Evolutionary conservation across 2,888 invertebrate genomes (phyloP).

Genomic region (Peribatodes rhomboidaria): DNA sequence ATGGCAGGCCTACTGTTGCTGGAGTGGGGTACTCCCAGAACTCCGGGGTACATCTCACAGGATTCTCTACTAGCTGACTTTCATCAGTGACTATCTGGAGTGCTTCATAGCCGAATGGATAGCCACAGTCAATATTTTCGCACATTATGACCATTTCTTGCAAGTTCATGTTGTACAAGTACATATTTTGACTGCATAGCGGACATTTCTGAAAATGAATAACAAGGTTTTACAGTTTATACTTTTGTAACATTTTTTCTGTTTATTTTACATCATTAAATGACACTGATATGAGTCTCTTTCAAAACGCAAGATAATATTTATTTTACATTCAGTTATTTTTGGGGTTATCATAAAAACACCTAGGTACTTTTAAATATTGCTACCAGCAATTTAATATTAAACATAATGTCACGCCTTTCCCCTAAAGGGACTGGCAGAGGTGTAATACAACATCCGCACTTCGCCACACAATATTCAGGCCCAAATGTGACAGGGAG

Average conservation of each 20-base stretch:
- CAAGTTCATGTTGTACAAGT: slow-evolving; percentile 64
- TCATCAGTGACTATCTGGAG: slow-evolving; percentile 60
- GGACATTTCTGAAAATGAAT: slow-evolving; percentile 66
- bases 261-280: too few relatives aligned
- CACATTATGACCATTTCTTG: slow-evolving; percentile 72
- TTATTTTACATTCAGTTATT: too few relatives aligned
- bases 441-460: too few relatives aligned
- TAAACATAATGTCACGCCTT: too few relatives aligned
- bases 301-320: too few relatives aligned
- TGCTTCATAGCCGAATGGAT: slow-evolving; percentile 69
- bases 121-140: slow-evolving; percentile 67
- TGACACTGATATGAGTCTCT: too few relatives aligned
- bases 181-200: slow-evolving; percentile 57
- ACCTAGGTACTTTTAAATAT: too few relatives aligned
- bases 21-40: slow-evolving; percentile 46
- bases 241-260: not conserved
- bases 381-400: too few relatives aligned
- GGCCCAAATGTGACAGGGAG: too few relatives aligned
- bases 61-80: slow-evolving; percentile 40
- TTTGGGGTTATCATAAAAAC: too few relatives aligned
- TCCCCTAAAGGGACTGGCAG: too few relatives aligned
- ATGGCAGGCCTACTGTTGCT: not conserved
- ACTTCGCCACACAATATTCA: too few relatives aligned
- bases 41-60: slow-evolving; percentile 32
- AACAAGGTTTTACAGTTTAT: not conserved